A percentile compares a stretch with the other conserved stretches of the same genome.
These are phyloP conservation scores for Heliconius hermathena DNA, from an alignment of 1,140 invertebrate genomes.

Conservation along the genomic window DNA sequence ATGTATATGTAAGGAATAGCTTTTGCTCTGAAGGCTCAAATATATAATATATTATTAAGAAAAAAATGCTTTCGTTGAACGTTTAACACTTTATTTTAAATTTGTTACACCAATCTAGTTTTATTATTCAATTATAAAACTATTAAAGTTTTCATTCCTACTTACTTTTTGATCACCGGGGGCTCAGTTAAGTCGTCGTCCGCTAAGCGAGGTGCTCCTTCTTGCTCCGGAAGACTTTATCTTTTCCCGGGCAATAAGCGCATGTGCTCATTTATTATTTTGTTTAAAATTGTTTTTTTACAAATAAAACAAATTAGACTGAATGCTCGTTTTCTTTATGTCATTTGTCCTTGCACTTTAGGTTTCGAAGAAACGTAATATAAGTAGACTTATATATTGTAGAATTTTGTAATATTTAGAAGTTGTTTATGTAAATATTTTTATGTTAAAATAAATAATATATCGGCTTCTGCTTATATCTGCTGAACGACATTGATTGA, in stretches of 20 bases:
- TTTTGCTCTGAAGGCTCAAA: slow-evolving; percentile 39
- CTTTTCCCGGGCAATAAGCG: slow-evolving; percentile 80
- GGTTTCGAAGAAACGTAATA: background rate
- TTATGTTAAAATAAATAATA: background rate
- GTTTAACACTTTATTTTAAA: background rate
- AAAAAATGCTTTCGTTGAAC: slow-evolving; percentile 1
- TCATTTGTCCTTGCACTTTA: slow-evolving; percentile 38
- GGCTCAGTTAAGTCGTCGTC: slow-evolving; percentile 31
- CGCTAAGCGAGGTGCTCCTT: slow-evolving; percentile 58
- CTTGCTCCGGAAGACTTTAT: slow-evolving; percentile 77
- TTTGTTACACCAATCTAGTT: background rate
- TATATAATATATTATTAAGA: slow-evolving; percentile 31
- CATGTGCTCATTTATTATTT: slow-evolving; percentile 74
- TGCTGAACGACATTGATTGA: background rate
- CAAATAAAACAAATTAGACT: slow-evolving; percentile 79
- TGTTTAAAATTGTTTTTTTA: slow-evolving; percentile 75
- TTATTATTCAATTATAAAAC: background rate
- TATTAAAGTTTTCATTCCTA: background rate
- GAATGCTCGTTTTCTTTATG: slow-evolving; percentile 45
- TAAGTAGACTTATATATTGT: background rate
- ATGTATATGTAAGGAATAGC: slow-evolving; percentile 31
- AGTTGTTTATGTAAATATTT: background rate
- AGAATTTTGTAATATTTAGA: background rate
- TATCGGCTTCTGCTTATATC: background rate
- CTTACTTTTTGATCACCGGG: slow-evolving; percentile 12